These are phyloP conservation scores for Merluccius polli DNA, from an alignment of 2,797 vertebrate species.

Conservation along the genomic window DNA sequence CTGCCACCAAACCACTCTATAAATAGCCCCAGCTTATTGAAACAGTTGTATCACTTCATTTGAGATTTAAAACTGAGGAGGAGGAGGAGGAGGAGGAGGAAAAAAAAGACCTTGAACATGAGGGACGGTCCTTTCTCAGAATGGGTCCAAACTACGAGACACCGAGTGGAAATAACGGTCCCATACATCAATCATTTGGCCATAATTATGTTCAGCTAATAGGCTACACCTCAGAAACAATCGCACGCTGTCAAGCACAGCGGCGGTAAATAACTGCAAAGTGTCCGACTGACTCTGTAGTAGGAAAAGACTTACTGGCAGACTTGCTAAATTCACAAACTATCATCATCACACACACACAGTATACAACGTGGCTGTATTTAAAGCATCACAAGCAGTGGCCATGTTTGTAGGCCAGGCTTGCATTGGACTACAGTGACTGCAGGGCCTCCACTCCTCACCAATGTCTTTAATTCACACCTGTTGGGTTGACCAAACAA, in stretches of 20 bases:
- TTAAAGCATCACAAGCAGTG: too few species aligned
- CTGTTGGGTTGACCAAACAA: slow-evolving; percentile 57
- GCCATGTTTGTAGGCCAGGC: not conserved
- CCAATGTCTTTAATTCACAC: slow-evolving; percentile 16
- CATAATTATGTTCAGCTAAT: not conserved
- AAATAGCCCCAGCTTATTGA: slow-evolving; percentile 43
- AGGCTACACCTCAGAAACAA: not conserved
- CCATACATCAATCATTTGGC: not conserved
- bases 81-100: too few species aligned
- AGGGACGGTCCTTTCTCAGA: too few species aligned
- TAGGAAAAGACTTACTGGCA: not conserved
- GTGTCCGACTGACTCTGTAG: not conserved
- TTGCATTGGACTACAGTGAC: not conserved
- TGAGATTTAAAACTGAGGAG: not conserved
- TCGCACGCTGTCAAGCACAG: not conserved
- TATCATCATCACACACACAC: too few species aligned
- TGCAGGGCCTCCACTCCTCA: not conserved
- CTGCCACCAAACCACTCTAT: slow-evolving; percentile 33
- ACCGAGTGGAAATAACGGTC: not conserved
- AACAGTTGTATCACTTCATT: not conserved
- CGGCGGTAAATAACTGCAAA: not conserved
- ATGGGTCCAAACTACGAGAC: not conserved
- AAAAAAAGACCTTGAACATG: not conserved
- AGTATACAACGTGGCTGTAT: too few species aligned
- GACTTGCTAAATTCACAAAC: not conserved